These are phyloP conservation scores for rat (Rattus norvegicus) DNA, from an alignment of 2,113 vertebrate species.

Conservation along the genomic window GRCr8 NC_086032.1:108741001-108741500, in stretches of 20 bases:
- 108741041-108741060: not conserved
- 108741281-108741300: not conserved
- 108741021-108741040: not conserved
- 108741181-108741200: not conserved
- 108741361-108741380: not conserved
- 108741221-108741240: not conserved
- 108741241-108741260: not conserved
- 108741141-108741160: no score
- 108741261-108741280: not conserved
- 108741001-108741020: not conserved
- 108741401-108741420: not conserved
- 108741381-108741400: not conserved
- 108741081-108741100: not conserved
- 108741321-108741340: not conserved
- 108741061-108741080: not conserved
- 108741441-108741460: not conserved
- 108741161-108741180: not conserved
- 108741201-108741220: not conserved
- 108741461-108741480: not conserved
- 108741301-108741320: not conserved
- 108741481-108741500: constrained; percentile 4
- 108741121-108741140: not conserved
- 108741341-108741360: constrained; percentile 1
- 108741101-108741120: not conserved
- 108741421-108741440: not conserved